phyloP scores from a whole-genome alignment of 2,113 vertebrate species.

The Tenebrosternarchus preto region DNA sequence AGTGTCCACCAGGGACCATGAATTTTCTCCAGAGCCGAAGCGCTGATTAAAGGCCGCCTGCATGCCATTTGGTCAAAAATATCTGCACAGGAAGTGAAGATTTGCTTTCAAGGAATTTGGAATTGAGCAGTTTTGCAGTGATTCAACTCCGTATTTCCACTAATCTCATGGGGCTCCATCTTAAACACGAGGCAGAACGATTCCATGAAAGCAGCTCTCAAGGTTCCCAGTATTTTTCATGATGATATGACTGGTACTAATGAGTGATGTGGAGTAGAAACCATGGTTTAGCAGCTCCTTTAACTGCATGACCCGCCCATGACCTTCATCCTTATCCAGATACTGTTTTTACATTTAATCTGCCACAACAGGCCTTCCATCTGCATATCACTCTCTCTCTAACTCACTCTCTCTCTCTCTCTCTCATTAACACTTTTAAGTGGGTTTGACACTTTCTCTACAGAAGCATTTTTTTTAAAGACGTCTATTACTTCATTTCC shows the following conservation, averaged over 20 bases:
- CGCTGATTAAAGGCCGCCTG: conserved; percentile 40
- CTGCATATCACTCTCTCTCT: neutral
- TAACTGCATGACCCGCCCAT: neutral
- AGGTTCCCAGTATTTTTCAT: neutral
- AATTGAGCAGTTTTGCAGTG: neutral
- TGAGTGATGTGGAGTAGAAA: neutral
- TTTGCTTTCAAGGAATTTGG: conserved; percentile 11
- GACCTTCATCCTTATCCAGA: neutral
- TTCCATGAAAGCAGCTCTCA: neutral
- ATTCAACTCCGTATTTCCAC: neutral
- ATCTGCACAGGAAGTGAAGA: conserved; percentile 7
- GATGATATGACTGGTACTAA: conserved; percentile 7
- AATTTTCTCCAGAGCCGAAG: conserved; percentile 20
- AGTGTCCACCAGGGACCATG: conserved; percentile 14
- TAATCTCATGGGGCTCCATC: neutral
- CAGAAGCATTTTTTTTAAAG: too few relatives aligned
- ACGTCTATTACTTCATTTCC: too few relatives aligned
- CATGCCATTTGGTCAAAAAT: conserved; percentile 31
- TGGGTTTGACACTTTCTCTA: too few relatives aligned
- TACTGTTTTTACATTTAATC: neutral
- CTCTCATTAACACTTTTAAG: neutral
- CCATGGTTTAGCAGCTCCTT: too few relatives aligned
- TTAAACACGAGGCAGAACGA: neutral
- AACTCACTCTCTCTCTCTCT: neutral
- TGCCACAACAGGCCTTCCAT: neutral